Conservation (phyloP, 30 jellyfish, hydroid and myxozoan genomes). For the Rhopilema esculentum region DNA sequence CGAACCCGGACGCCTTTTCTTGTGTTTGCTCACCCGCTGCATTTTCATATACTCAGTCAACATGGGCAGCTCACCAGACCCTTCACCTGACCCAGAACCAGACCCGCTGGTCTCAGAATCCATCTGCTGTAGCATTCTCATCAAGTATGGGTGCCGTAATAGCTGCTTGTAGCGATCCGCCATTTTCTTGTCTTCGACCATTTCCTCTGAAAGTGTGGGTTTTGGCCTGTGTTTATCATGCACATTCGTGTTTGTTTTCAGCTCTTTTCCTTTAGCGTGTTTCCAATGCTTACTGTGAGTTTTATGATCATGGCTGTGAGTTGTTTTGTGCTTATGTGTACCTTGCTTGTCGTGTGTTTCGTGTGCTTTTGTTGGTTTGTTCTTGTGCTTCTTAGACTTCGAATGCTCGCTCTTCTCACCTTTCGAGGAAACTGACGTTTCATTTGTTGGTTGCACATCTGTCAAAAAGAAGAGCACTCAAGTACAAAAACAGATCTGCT, state of each 20-base stretch:
- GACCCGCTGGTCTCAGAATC: conserved; percentile 41
- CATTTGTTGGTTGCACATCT: neutral
- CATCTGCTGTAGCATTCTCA: conserved; percentile 43
- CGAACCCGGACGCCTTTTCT: conserved; percentile 2
- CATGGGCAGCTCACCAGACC: conserved; percentile 43
- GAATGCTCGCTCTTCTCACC: neutral
- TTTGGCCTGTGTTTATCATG: conserved; percentile 1
- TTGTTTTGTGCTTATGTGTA: conserved; percentile 1
- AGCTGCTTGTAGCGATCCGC: conserved; percentile 60
- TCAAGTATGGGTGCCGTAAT: conserved; percentile 23
- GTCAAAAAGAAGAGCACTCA: neutral
- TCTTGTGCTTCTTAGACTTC: conserved; percentile 27
- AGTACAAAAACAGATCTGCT: too few relatives aligned
- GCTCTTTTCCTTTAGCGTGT: neutral
- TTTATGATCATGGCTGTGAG: neutral
- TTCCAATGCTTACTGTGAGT: conserved; percentile 2
- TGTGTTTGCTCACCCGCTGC: neutral
- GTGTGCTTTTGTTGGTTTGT: conserved; percentile 18
- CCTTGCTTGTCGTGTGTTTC: conserved; percentile 17
- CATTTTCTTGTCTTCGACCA: conserved; percentile 51
- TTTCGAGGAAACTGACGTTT: neutral
- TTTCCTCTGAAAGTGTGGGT: conserved; percentile 60
- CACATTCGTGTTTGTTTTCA: neutral
- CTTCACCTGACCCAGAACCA: conserved; percentile 70
- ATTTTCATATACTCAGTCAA: conserved; percentile 14